Evolutionary conservation across 2,888 invertebrate genomes (phyloP).

Genomic region (Amiota minor): DNA sequence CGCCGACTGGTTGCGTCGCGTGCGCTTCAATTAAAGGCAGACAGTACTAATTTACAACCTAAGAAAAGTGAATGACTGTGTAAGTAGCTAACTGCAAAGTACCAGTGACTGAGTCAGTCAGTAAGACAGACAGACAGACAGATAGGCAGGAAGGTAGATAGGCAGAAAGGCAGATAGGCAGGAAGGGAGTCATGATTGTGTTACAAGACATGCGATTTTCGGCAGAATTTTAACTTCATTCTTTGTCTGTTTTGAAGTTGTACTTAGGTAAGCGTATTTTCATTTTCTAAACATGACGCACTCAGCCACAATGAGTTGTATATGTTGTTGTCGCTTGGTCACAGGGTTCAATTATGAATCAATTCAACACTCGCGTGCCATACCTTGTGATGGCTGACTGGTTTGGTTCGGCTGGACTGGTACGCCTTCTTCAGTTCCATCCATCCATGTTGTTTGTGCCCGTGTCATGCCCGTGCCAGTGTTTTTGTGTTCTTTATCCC

Average conservation of each 20-base stretch:
- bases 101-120: neutral
- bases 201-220: neutral
- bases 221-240: neutral
- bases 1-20: conserved; percentile 9
- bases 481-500: neutral
- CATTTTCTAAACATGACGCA: too few species aligned
- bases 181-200: neutral
- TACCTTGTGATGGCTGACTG: too few species aligned
- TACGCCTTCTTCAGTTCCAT: too few species aligned
- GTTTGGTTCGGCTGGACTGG: too few species aligned
- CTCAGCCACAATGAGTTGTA: neutral
- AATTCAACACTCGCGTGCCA: neutral
- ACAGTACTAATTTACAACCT: conserved; percentile 18
- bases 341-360: conserved; percentile 1
- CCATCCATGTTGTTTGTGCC: neutral
- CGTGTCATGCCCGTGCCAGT: neutral
- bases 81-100: neutral
- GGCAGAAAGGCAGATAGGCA: too few species aligned
- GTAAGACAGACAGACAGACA: neutral
- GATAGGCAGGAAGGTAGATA: too few species aligned
- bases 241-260: neutral
- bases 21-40: conserved; percentile 19
- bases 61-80: conserved; percentile 1
- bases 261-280: too few species aligned
- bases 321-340: neutral